phyloP scores from a whole-genome alignment of 2,888 invertebrate genomes.

The Yponomeuta cagnagella region DNA sequence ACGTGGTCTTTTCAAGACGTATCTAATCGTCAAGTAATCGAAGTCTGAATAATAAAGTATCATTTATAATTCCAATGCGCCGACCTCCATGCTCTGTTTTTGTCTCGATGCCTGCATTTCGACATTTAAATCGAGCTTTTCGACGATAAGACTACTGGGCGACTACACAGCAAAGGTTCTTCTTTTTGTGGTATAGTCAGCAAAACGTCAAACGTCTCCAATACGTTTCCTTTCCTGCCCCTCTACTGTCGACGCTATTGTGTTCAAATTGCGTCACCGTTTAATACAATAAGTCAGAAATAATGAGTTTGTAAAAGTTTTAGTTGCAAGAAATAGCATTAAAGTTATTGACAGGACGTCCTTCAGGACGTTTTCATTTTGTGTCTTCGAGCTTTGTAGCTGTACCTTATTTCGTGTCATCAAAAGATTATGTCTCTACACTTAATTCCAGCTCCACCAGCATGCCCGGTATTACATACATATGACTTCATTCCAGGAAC shows the following conservation, averaged over 20 bases:
- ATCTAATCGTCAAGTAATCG: conserved; percentile 16
- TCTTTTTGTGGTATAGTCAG: neutral
- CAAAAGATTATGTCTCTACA: no score
- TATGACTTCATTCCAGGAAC: conserved; percentile 27
- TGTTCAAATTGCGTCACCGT: no score
- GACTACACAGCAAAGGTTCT: neutral
- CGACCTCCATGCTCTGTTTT: conserved; percentile 11
- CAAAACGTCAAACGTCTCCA: no score
- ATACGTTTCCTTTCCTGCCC: no score
- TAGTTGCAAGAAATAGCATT: no score
- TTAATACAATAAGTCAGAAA: no score
- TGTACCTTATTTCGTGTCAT: no score
- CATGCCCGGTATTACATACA: conserved; percentile 6
- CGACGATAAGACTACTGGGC: conserved; percentile 6
- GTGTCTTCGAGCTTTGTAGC: no score
- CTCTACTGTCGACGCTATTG: no score
- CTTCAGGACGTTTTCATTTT: no score
- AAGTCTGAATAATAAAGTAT: conserved; percentile 11
- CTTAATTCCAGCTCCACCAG: neutral
- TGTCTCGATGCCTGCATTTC: conserved; percentile 2
- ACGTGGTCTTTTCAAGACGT: neutral
- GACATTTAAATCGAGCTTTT: conserved; percentile 7
- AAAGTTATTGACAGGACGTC: no score
- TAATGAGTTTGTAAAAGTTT: no score
- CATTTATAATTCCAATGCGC: conserved; percentile 10